Percentiles rank a stretch among this genome's conserved stretches.
Conservation (phyloP, 2,113 vertebrate species). For the Gnathonemus longibarbis region DNA sequence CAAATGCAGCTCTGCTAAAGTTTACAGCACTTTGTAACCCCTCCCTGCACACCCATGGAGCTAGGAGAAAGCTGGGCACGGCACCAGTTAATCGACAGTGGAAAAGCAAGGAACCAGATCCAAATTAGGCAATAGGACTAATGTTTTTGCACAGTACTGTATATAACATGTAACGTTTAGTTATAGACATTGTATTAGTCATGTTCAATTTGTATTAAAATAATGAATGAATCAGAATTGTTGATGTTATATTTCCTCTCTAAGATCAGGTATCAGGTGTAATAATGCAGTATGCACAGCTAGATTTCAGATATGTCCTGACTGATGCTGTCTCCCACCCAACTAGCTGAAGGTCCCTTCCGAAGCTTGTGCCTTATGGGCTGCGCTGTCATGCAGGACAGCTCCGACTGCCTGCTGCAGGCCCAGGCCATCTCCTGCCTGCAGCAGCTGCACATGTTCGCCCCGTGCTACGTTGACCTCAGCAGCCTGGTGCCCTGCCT, state of each 20-base stretch:
- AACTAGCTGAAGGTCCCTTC: constrained; percentile 59
- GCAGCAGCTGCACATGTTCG: constrained; percentile 96
- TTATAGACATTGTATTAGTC: not conserved
- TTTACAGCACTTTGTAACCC: not conserved
- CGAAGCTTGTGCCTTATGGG: constrained; percentile 75
- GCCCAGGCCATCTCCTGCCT: constrained; percentile 82
- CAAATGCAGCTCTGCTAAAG: not conserved
- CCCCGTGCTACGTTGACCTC: constrained; percentile 78
- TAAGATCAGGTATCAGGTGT: not conserved
- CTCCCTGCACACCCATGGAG: not conserved
- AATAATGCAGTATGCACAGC: not conserved
- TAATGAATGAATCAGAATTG: not conserved
- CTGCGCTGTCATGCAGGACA: constrained; percentile 80
- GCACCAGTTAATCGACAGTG: not conserved
- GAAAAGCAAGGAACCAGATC: not conserved
- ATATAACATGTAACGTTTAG: not conserved
- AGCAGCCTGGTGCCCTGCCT: constrained; percentile 75
- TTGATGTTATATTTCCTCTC: not conserved
- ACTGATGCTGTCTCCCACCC: not conserved
- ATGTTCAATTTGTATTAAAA: not conserved
- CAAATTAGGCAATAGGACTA: not conserved
- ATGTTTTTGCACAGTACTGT: not conserved
- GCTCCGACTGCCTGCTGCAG: constrained; percentile 78
- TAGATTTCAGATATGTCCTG: not conserved
- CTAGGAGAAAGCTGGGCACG: not conserved